Conservation (phyloP, 2,888 invertebrate genomes). For the Lampropteryx suffumata region DNA sequence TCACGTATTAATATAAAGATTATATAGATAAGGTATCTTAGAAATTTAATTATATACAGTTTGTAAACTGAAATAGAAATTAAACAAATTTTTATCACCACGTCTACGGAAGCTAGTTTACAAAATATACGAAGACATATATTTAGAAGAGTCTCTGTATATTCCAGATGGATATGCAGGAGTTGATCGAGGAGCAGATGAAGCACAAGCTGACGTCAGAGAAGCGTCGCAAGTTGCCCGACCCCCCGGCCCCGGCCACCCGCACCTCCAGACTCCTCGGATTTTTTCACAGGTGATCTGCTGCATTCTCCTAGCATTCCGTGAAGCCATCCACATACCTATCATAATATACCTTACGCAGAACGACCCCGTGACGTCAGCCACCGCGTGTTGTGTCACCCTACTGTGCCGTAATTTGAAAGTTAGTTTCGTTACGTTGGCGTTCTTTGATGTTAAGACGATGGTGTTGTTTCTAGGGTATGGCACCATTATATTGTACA, state of each 20-base stretch:
- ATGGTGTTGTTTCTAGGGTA: slow-evolving; percentile 51
- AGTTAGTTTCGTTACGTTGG: slow-evolving; percentile 42
- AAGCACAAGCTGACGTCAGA: slow-evolving; percentile 90
- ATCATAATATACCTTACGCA: slow-evolving; percentile 54
- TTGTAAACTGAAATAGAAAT: too few species aligned
- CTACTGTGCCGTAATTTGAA: slow-evolving; percentile 46
- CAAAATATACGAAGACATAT: too few species aligned
- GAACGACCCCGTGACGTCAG: slow-evolving; percentile 51
- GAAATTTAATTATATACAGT: too few species aligned
- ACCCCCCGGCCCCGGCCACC: slow-evolving; percentile 61
- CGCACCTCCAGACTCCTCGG: slow-evolving; percentile 69
- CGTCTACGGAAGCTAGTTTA: too few species aligned
- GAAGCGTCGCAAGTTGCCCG: slow-evolving; percentile 76
- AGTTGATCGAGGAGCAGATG: slow-evolving; percentile 95
- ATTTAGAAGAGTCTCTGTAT: neutral
- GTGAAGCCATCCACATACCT: slow-evolving; percentile 54
- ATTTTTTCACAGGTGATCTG: slow-evolving; percentile 81
- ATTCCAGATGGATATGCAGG: slow-evolving; percentile 96
- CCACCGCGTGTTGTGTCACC: slow-evolving; percentile 52
- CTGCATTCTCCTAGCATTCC: slow-evolving; percentile 57
- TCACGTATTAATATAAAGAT: too few species aligned
- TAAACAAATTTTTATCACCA: too few species aligned
- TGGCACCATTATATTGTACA: slow-evolving; percentile 57
- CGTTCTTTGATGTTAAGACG: slow-evolving; percentile 52
- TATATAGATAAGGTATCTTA: too few species aligned